phyloP scores from a whole-genome alignment of 2,113 vertebrate genomes.

The Bombycilla garrulus region DNA sequence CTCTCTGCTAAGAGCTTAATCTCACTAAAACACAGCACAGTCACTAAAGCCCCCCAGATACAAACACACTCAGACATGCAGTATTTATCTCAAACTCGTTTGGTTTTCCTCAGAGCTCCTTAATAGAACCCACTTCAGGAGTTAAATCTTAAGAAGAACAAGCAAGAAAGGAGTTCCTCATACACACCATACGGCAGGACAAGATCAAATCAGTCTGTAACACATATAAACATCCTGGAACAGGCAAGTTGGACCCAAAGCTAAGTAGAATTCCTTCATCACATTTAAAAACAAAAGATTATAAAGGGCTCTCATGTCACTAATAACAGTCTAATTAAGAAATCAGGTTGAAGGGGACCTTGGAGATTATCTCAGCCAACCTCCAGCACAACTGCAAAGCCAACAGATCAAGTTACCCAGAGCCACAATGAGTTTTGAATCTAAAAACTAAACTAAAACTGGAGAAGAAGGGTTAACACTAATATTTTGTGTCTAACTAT shows the following conservation, averaged over 20 bases:
- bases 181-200: not conserved
- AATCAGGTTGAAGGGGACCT: not conserved
- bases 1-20: not conserved
- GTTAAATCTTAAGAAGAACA: not conserved
- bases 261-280: not conserved
- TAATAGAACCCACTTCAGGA: not conserved
- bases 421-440: not conserved
- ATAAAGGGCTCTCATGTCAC: not conserved
- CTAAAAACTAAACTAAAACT: not conserved
- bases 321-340: not conserved
- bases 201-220: not conserved
- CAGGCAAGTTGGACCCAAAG: not conserved
- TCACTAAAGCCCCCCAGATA: not conserved
- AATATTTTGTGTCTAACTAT: not conserved
- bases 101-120: not conserved
- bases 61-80: rapidly evolving
- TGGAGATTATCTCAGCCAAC: not conserved
- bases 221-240: not conserved
- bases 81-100: not conserved
- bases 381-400: not conserved
- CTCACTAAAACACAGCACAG: not conserved
- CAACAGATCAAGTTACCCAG: not conserved
- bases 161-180: not conserved
- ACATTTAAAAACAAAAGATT: not conserved
- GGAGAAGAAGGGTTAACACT: not conserved